Evolutionary conservation across 2,797 vertebrate genomes (phyloP), one percentile per base, ranked within the genome.

Genomic region (Anguilla pacifica): DNA sequence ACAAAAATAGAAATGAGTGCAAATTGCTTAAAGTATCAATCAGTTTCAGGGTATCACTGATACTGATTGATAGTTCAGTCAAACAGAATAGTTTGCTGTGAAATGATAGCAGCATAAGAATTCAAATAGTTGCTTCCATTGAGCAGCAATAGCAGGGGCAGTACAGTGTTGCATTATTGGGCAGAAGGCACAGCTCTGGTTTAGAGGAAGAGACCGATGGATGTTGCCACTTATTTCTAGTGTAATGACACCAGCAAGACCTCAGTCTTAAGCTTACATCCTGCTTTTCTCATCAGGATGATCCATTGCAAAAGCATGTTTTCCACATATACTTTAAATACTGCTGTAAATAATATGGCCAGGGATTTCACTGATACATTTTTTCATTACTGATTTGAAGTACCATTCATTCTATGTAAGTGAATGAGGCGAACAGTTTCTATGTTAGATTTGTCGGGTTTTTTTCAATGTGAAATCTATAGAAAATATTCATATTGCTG

Each of bases 1-100:
- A 89, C 93, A 94, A 94, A 94, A 89, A 91, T 86, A 74, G 89
- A 93, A 90, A 91, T 94, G 92, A 92, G 87, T 95, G 94, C 94
- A 92, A 94, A 95, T 95, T 94, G 92, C 93, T 92, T 92, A 93
- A 92, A 94, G 51, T 53, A 53, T 53, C 51, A 53, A 59, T 59
- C 15, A 17, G 57, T 59, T 17, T 59, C 15, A 17, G 2, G 17
- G 57, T 59, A 59, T 59, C 17, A 59, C 57, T 59, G 57, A 59
- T 59, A 59, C 64, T 31, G 35, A 6, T 43, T 19, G 39, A 59
- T 43, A 39, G 35, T 43, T 77, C 43, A 43, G 43, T 77, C 6
- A 11, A 39, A 43, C 39, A 77, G 35, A 77, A 77, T 43, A 43
- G 74, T 43, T 5, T 43, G 35, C 35, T 43, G 35, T 39, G 17